Conservation (phyloP, 2,888 invertebrate species). For the Hyposoter dolosus region DNA sequence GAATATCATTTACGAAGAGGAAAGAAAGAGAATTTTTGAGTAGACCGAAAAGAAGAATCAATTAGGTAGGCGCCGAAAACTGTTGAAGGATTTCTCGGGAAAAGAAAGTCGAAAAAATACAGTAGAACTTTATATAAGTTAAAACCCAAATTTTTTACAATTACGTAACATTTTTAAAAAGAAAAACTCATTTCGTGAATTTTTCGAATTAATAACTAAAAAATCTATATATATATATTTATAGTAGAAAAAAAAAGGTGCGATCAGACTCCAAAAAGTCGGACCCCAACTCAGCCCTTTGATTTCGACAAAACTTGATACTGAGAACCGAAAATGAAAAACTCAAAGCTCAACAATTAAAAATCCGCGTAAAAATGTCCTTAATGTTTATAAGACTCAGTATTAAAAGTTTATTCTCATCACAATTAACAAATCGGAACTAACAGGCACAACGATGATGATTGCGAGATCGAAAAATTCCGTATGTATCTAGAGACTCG, state of each 20-base stretch:
- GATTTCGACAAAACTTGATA: too few species aligned
- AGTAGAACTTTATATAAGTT: constrained; percentile 10
- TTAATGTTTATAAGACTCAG: background rate
- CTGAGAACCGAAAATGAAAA: too few species aligned
- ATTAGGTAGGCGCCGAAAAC: constrained; percentile 48
- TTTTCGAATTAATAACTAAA: too few species aligned
- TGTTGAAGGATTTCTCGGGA: constrained; percentile 38
- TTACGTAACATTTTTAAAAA: background rate
- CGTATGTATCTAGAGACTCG: too few species aligned
- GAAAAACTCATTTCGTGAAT: background rate
- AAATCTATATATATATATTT: too few species aligned
- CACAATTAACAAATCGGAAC: background rate
- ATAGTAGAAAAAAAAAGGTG: background rate
- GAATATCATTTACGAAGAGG: constrained; percentile 14
- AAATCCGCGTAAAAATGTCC: too few species aligned
- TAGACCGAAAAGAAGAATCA: constrained; percentile 44
- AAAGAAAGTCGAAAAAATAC: constrained; percentile 47
- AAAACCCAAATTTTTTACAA: background rate
- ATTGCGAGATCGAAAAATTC: background rate
- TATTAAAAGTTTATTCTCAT: background rate
- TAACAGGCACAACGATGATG: background rate
- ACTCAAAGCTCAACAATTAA: too few species aligned
- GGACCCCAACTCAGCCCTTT: too few species aligned
- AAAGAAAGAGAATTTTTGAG: constrained; percentile 14
- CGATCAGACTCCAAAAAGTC: background rate